Base-by-base conservation (phyloP, 2,797 vertebrate genomes). In the Melopsittacus undulatus region DNA sequence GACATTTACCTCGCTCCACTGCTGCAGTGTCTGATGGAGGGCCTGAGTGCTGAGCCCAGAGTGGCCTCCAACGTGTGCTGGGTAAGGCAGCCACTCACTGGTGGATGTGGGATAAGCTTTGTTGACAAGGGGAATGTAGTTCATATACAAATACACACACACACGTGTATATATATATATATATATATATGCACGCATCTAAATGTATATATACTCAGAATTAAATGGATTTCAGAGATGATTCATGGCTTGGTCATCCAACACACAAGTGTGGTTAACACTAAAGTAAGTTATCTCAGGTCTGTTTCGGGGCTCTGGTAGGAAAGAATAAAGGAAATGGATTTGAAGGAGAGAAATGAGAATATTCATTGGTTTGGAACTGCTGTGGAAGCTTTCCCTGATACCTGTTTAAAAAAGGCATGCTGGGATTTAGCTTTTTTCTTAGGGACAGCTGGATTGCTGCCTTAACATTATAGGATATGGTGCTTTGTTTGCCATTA, bases 31-130 rank as follows among this genome's bases (percentile, higher is more conserved):
- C 98, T 99, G 95, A 99, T 99, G 34, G 99, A 99, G 94, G 99
- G 99, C 5, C 98, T 99, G 77, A 98, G 99, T 9, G 99, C 99
- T 0, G 99, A 99, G 96, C 99, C 99, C 11, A 96, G 99, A 6
- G 99, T 99, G 81, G 99, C 99, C 89, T 99, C 99, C 90, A 99
- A 99, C 13, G 99, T 99, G 56, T 99, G 99, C 98, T 99, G 99
- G 99, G 99, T 99, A 96, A 98, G 98, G 49, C 62, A 14, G 20
- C 5, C 36, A 32, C 51, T 43, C 2, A 26, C 51, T 43, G 7
- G 7, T 23, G 23, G 19, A 2, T 4, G 0, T 11, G 6, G 4
- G 2, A 48, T 45, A 43, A 56, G 51, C n/a, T 69, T 12, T 69
- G 2, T 13, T 16, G 8, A 6, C 7, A 3, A 21, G 30, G 61